phyloP scores from a whole-genome alignment of 2,113 vertebrate genomes.

The Anoura caudifer region DNA sequence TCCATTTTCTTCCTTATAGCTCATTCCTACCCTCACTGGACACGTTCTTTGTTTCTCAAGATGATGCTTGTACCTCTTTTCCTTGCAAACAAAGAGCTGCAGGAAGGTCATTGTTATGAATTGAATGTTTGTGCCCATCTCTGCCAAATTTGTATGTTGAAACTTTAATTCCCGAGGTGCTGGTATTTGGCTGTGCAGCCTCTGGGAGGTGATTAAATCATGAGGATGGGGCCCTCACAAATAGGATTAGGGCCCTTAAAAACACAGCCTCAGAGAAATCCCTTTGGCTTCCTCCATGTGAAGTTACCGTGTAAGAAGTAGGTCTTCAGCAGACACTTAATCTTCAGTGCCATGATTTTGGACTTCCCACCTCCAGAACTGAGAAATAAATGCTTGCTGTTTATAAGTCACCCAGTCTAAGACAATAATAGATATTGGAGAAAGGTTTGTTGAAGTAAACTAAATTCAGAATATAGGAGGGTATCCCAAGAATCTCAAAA shows the following conservation, averaged over 20 bases:
- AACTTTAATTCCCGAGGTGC: background rate
- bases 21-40: background rate
- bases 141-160: background rate
- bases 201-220: background rate
- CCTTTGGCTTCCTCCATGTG: background rate
- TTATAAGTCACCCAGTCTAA: background rate
- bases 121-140: background rate
- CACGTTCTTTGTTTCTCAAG: background rate
- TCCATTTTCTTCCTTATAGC: background rate
- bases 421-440: background rate
- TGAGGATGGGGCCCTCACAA: background rate
- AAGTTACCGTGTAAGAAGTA: background rate
- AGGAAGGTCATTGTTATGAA: background rate
- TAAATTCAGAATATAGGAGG: background rate
- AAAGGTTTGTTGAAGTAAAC: background rate
- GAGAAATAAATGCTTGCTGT: background rate
- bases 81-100: background rate
- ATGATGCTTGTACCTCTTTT: background rate
- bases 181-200: background rate
- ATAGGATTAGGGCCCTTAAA: background rate
- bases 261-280: background rate
- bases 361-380: background rate
- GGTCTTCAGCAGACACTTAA: background rate
- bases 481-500: background rate
- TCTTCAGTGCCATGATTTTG: background rate